These are phyloP conservation scores for Troides oblongomaculatus DNA, from an alignment of 2,888 invertebrate species.

Conservation along the genomic window DNA sequence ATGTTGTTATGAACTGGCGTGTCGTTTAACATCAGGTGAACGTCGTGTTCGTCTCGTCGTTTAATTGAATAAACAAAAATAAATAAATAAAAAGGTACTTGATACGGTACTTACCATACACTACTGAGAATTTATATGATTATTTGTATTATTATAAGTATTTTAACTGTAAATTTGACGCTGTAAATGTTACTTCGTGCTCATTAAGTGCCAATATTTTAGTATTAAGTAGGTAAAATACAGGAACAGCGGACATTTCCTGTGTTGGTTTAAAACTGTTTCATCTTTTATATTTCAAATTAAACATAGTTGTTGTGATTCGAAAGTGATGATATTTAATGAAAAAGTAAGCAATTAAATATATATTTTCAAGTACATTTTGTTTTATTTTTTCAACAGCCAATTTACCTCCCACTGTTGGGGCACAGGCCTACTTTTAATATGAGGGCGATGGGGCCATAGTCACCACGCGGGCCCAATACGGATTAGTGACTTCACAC, in stretches of 20 bases:
- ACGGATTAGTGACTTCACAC: too few relatives aligned
- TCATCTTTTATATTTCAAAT: conserved; percentile 36
- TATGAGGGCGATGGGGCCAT: too few relatives aligned
- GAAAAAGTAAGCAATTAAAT: conserved; percentile 49
- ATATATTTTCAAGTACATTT: conserved; percentile 54
- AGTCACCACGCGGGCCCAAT: too few relatives aligned
- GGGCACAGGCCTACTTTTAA: too few relatives aligned
- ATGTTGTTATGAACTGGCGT: too few relatives aligned
- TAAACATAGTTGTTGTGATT: conserved; percentile 57
- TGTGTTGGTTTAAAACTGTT: conserved; percentile 43
- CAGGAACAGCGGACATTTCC: conserved; percentile 36
- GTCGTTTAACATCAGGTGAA: too few relatives aligned
- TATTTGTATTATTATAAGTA: conserved; percentile 38
- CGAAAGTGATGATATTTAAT: conserved; percentile 54
- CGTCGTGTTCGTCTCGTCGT: too few relatives aligned
- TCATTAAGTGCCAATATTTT: conserved; percentile 73
- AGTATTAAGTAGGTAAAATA: conserved; percentile 62
- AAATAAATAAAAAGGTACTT: neutral
- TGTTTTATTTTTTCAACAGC: conserved; percentile 24
- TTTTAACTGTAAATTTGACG: conserved; percentile 33
- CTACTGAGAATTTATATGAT: conserved; percentile 35
- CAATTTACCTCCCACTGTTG: too few relatives aligned
- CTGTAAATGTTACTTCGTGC: conserved; percentile 59
- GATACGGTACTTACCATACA: conserved; percentile 19
- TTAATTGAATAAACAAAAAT: too few relatives aligned